Evolutionary conservation across 2,113 vertebrate species (phyloP).

Genomic region (Equus quagga): DNA sequence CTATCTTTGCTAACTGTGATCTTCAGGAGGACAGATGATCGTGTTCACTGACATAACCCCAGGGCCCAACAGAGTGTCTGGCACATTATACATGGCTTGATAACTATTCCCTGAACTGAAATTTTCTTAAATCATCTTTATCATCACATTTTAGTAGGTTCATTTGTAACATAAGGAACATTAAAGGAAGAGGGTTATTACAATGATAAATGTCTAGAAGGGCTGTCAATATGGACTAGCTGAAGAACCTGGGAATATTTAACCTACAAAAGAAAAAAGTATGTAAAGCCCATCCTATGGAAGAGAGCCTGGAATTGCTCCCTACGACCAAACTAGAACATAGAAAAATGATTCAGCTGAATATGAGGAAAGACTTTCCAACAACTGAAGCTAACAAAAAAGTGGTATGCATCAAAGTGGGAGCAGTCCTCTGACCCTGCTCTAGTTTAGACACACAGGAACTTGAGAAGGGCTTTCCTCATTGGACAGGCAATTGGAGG

Average conservation of each 20-base stretch:
- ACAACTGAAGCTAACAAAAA: not conserved
- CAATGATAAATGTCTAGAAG: not conserved
- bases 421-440: not conserved
- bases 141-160: not conserved
- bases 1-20: not conserved
- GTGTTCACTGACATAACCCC: not conserved
- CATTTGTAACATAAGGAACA: not conserved
- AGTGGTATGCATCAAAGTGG: not conserved
- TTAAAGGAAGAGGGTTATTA: not conserved
- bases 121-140: conserved; percentile 15
- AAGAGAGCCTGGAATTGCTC: not conserved
- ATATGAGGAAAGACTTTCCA: not conserved
- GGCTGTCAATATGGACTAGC: not conserved
- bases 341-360: not conserved
- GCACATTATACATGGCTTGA: not conserved
- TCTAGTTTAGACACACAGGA: not conserved
- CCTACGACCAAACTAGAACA: not conserved
- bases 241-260: not conserved
- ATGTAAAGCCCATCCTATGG: not conserved
- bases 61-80: not conserved
- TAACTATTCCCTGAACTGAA: not conserved
- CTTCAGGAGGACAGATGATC: conserved; percentile 1
- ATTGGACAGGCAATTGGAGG: not conserved
- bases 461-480: not conserved
- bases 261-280: not conserved